Evolutionary conservation across 2,888 invertebrate genomes (phyloP).

Genomic region (Gnatocerus cornutus): DNA sequence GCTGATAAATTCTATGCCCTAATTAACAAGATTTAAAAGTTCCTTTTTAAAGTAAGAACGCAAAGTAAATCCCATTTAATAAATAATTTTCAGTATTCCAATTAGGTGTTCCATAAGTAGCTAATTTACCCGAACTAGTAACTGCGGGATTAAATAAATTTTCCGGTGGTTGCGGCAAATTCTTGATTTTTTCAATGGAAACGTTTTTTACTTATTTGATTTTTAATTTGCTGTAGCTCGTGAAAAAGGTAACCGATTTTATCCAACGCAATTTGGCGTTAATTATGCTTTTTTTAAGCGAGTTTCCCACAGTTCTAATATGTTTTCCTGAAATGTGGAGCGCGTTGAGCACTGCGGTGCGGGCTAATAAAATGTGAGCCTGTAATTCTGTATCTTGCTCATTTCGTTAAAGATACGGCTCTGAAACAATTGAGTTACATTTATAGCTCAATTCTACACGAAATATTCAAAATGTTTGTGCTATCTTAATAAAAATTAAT

Average conservation of each 20-base stretch:
- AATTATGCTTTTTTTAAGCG: conserved; percentile 5
- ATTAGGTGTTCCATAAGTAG: conserved; percentile 24
- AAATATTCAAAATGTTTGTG: conserved; percentile 25
- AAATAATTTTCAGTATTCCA: conserved; percentile 15
- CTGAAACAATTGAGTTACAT: conserved; percentile 36
- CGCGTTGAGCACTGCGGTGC: conserved; percentile 7
- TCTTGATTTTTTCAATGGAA: too few relatives aligned
- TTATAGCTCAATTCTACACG: conserved; percentile 11
- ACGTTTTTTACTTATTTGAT: too few relatives aligned
- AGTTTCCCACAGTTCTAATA: conserved; percentile 7
- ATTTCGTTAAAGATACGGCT: conserved; percentile 29
- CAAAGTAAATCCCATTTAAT: background rate
- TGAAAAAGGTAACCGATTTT: background rate
- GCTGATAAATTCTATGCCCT: too few relatives aligned
- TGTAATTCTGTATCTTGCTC: conserved; percentile 28
- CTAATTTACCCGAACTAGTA: conserved; percentile 12
- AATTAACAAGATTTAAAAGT: too few relatives aligned
- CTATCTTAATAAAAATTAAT: conserved; percentile 28
- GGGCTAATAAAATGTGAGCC: conserved; percentile 31
- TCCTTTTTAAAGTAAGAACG: too few relatives aligned
- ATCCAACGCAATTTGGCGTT: conserved; percentile 1
- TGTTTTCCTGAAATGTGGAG: conserved; percentile 10
- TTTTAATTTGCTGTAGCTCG: too few relatives aligned
- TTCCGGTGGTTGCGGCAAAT: background rate
- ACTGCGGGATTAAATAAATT: conserved; percentile 15